Evolutionary conservation across 2,797 vertebrate species (phyloP), one percentile per base, ranked within the genome.

Genomic region (Macrochelys suwanniensis): DNA sequence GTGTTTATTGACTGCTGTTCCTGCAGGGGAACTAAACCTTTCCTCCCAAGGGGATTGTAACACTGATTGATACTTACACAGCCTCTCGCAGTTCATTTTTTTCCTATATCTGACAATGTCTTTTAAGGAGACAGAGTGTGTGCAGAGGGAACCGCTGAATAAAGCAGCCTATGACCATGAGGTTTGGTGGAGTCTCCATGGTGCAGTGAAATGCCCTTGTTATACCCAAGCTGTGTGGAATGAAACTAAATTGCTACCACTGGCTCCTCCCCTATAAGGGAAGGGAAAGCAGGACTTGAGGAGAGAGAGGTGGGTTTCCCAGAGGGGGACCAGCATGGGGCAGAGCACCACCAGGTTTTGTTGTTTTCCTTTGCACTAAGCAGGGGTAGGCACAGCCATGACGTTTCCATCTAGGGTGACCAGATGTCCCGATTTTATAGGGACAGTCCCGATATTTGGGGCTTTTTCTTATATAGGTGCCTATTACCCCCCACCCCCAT

Each of bases 1-100:
- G 3, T 94, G 94, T 95, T 97, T 95, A 97, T 97, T 85, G 96
- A 96, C 85, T 19, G 10, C 87, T 65, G 77, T 71, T 90, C 28
- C 90, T 93, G 83, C 85, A 42, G 83, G 92, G 87, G 61, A 93
- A 78, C 87, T n/a, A 53, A 95, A 85, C 91, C 89, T 90, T 81
- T 92, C 92, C 85, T 96, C 94, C 85, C 95, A 0, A 0, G 77
- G 85, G 94, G 79, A 84, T 85, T 53, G 82, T 57, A 8, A 82
- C 0, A 2, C 92, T 96, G 95, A 95, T 87, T 85, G 96, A 95
- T 94, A 87, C 92, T 93, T 81, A 81, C 85, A 90, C 82, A 88
- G 89, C 50, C 42, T 86, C 92, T 87, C 0, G 0, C 59, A 13
- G 47, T 5, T 57, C 0, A 4, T 78, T 93, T 96, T 25, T 91